Evolutionary conservation across 2,888 invertebrate genomes (phyloP).

Genomic region (Gari tellinella): DNA sequence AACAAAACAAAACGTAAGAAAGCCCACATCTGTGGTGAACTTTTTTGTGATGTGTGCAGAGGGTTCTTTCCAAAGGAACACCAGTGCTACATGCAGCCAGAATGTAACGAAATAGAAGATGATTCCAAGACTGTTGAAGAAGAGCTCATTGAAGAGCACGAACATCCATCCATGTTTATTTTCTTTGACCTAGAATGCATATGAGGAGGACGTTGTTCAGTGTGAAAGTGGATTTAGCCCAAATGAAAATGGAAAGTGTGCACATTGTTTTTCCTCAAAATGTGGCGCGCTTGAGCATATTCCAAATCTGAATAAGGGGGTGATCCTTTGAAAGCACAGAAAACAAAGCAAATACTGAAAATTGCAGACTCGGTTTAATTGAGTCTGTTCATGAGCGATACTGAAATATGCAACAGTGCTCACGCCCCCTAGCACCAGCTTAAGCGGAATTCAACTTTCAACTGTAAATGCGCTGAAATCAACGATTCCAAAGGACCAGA

Average conservation of each 20-base stretch:
- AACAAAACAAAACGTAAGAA: slow-evolving; percentile 10
- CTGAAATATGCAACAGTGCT: no score
- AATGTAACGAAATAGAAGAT: slow-evolving; percentile 1
- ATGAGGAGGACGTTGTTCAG: not conserved
- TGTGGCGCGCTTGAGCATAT: slow-evolving; percentile 1
- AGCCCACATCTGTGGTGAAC: slow-evolving; percentile 7
- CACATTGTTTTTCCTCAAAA: not conserved
- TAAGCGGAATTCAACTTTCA: no score
- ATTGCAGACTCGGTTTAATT: no score
- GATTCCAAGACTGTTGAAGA: slow-evolving; percentile 8
- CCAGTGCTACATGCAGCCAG: slow-evolving; percentile 21
- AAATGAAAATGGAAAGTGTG: not conserved
- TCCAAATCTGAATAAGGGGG: no score
- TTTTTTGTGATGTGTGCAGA: slow-evolving; percentile 12
- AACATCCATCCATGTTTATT: slow-evolving; percentile 14
- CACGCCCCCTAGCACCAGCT: no score
- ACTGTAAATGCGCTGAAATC: no score
- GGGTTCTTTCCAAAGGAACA: slow-evolving; percentile 12
- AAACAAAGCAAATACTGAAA: no score
- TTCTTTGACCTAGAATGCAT: slow-evolving; percentile 14
- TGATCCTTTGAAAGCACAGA: no score
- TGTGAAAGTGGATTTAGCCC: slow-evolving; percentile 4
- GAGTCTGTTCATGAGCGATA: no score
- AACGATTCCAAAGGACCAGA: no score
- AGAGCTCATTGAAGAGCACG: no score